Percentiles rank a stretch among this genome's conserved stretches.
These are phyloP conservation scores for Tenrec ecaudatus DNA, from an alignment of 2,113 vertebrate genomes.

Conservation along the genomic window DNA sequence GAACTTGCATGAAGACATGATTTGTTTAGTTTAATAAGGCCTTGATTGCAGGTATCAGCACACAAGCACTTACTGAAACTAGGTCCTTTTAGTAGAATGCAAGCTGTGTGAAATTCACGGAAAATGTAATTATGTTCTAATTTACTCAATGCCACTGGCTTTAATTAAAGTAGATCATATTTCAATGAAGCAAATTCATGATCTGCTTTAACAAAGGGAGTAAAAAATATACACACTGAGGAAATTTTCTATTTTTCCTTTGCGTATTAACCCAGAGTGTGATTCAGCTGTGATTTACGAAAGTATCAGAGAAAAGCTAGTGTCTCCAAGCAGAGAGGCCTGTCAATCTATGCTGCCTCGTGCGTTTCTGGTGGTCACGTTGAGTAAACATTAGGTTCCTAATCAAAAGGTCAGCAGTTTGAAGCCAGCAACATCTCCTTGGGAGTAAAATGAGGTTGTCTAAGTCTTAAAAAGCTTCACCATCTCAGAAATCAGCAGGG, in stretches of 20 bases:
- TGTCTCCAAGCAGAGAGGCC: background rate
- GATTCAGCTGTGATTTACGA: background rate
- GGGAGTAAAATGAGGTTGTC: no score
- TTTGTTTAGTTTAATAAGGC: constrained; percentile 77
- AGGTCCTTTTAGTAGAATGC: constrained; percentile 74
- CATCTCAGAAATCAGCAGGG: no score
- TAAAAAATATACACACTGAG: constrained; percentile 41
- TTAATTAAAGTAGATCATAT: constrained; percentile 80
- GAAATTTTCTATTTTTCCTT: constrained; percentile 63
- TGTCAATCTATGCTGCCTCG: background rate
- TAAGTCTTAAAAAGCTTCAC: no score
- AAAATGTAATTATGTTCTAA: constrained; percentile 74
- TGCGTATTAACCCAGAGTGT: constrained; percentile 14
- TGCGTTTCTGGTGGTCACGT: background rate
- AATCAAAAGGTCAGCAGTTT: no score
- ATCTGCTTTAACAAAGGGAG: constrained; percentile 70
- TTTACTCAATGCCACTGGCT: constrained; percentile 74
- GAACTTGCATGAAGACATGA: constrained; percentile 58
- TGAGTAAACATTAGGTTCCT: no score
- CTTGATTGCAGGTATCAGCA: constrained; percentile 74
- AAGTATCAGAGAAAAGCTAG: background rate
- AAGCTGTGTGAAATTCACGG: constrained; percentile 74
- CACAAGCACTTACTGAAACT: constrained; percentile 54
- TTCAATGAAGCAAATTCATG: constrained; percentile 71
- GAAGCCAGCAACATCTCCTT: no score